Percentiles rank a stretch among this genome's conserved stretches.
These are phyloP conservation scores for Rhinoderma darwinii DNA, from an alignment of 2,113 vertebrate species.

Conservation along the genomic window DNA sequence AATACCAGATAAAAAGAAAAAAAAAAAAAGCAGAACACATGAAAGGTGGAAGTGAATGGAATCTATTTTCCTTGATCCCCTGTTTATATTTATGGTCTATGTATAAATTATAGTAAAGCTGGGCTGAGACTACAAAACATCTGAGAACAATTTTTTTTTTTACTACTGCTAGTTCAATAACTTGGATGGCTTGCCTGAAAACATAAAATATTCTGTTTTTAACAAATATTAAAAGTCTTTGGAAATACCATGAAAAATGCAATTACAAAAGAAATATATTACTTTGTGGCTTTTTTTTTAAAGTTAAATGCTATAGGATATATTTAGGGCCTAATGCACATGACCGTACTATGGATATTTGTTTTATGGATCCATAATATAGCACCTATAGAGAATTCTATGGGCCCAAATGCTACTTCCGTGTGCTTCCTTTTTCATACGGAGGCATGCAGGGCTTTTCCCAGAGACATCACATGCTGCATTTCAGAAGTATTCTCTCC, in stretches of 20 bases:
- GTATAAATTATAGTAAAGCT: conserved; percentile 17
- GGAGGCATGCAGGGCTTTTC: too few relatives aligned
- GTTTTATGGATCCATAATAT: too few relatives aligned
- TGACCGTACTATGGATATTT: too few relatives aligned
- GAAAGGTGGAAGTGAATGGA: conserved; percentile 40
- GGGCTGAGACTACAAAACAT: not conserved
- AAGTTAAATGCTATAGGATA: too few relatives aligned
- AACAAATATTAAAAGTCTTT: not conserved
- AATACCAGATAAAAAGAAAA: not conserved
- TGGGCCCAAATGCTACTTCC: too few relatives aligned
- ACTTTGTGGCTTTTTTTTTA: too few relatives aligned
- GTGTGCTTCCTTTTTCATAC: too few relatives aligned
- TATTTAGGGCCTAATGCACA: too few relatives aligned
- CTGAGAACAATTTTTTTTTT: conserved; percentile 29
- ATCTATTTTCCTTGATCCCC: conserved; percentile 8
- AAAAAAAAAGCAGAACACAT: not conserved
- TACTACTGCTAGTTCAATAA: not conserved
- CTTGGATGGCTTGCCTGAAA: not conserved
- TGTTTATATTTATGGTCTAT: conserved; percentile 30
- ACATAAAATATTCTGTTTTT: not conserved
- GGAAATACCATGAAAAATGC: not conserved
- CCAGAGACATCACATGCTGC: too few relatives aligned
- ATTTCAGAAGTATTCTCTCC: too few relatives aligned
- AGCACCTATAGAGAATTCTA: too few relatives aligned
- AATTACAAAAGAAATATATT: too few relatives aligned